Conservation (phyloP, 2,797 vertebrate species). For the Monodelphis domestica region DNA sequence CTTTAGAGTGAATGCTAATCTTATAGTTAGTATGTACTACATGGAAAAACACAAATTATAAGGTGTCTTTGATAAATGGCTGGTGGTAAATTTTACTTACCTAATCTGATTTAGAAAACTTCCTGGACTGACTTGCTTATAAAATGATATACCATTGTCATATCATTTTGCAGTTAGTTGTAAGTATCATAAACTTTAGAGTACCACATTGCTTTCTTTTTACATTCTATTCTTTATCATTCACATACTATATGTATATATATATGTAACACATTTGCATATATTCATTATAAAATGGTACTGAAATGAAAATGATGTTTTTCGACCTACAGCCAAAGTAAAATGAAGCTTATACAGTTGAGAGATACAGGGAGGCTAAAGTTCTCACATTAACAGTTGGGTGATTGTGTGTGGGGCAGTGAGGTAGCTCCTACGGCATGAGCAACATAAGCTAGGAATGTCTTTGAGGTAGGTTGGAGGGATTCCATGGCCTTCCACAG, state of each 20-base stretch:
- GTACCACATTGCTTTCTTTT: constrained; percentile 9
- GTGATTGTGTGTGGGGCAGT: background rate
- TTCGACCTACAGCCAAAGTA: constrained; percentile 17
- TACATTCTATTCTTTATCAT: background rate
- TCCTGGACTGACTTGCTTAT: background rate
- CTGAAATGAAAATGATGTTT: constrained; percentile 36
- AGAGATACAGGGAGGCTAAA: constrained; percentile 1
- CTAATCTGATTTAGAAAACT: background rate
- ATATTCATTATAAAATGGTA: constrained; percentile 8
- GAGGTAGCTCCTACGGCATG: constrained; percentile 3
- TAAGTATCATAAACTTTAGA: background rate
- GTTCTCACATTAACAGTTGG: constrained; percentile 9
- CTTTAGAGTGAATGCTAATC: background rate
- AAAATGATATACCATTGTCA: background rate
- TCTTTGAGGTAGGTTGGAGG: constrained; percentile 1
- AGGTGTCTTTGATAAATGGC: background rate
- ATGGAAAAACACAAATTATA: background rate
- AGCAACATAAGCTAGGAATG: background rate
- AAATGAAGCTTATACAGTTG: constrained; percentile 25
- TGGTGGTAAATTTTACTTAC: background rate
- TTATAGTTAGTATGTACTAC: background rate
- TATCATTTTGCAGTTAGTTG: background rate
- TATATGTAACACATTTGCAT: constrained; percentile 1
- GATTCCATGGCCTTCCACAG: background rate
- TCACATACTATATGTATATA: constrained; percentile 31